Evolutionary conservation across 2,797 vertebrate genomes (phyloP).

Genomic region (Acanthis flammea): DNA sequence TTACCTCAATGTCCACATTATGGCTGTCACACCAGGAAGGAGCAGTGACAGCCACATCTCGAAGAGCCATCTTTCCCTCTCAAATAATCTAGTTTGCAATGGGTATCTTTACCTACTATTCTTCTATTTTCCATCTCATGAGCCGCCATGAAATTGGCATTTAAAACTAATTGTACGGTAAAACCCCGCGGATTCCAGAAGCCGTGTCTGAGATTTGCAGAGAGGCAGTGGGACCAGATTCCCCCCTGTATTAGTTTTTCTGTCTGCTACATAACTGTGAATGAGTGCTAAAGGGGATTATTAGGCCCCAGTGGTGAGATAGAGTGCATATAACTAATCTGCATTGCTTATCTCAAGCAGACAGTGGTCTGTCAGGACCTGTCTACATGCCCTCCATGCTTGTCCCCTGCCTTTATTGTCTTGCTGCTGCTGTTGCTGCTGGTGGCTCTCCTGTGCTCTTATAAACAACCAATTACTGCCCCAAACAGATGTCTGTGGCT

Average conservation of each 20-base stretch:
- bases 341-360: constrained; percentile 83
- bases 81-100: constrained; percentile 54
- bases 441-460: constrained; percentile 75
- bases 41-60: constrained; percentile 8
- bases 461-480: constrained; percentile 88
- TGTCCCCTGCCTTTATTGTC: constrained; percentile 78
- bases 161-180: constrained; percentile 89
- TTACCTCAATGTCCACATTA: not conserved
- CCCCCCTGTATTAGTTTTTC: constrained; percentile 71
- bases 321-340: constrained; percentile 76
- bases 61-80: constrained; percentile 57
- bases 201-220: constrained; percentile 75
- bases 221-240: constrained; percentile 71
- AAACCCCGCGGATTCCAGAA: constrained; percentile 78
- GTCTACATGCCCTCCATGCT: constrained; percentile 68
- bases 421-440: constrained; percentile 49
- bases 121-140: constrained; percentile 82
- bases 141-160: constrained; percentile 94
- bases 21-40: not conserved
- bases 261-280: constrained; percentile 73
- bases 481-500: constrained; percentile 84
- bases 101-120: constrained; percentile 65
- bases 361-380: constrained; percentile 76
- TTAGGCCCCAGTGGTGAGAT: constrained; percentile 75
- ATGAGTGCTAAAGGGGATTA: constrained; percentile 81